These are phyloP conservation scores for Scaptodrosophila latifasciaeformis DNA, from an alignment of 2,888 invertebrate species.

Conservation along the genomic window DNA sequence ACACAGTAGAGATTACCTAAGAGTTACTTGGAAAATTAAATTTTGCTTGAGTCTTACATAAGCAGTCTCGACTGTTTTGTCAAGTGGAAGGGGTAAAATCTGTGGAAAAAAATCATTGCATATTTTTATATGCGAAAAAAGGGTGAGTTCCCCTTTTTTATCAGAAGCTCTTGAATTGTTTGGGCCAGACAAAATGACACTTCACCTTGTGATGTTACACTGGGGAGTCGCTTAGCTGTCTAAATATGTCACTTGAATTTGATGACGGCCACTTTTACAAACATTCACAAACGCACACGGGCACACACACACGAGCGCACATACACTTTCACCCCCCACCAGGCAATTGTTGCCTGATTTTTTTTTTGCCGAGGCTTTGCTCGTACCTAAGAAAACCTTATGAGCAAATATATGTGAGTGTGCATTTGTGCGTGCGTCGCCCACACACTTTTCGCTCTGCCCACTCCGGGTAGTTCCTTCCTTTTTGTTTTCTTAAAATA, in stretches of 20 bases:
- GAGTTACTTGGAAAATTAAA: too few relatives aligned
- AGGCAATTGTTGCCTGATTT: slow-evolving; percentile 46
- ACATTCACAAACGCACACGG: slow-evolving; percentile 9
- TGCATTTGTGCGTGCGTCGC: too few relatives aligned
- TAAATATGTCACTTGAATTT: slow-evolving; percentile 68
- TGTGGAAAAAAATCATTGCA: slow-evolving; percentile 28
- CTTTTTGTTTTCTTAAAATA: slow-evolving; percentile 67
- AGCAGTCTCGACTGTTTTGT: background rate
- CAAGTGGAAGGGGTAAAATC: too few relatives aligned
- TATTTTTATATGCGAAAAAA: too few relatives aligned
- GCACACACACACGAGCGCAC: slow-evolving; percentile 22
- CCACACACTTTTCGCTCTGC: too few relatives aligned
- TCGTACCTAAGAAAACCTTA: background rate
- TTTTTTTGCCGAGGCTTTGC: too few relatives aligned
- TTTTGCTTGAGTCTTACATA: too few relatives aligned
- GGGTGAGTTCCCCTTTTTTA: background rate
- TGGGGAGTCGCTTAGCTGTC: slow-evolving; percentile 64
- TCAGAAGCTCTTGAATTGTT: slow-evolving; percentile 38
- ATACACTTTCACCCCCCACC: background rate
- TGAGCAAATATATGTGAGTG: background rate
- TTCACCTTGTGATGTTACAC: slow-evolving; percentile 57
- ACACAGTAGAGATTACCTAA: background rate
- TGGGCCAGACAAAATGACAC: slow-evolving; percentile 40
- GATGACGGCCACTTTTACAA: slow-evolving; percentile 62
- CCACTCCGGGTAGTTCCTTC: too few relatives aligned